phyloP scores from a whole-genome alignment of 2,888 invertebrate genomes.

The Strigamia crassipes region DNA sequence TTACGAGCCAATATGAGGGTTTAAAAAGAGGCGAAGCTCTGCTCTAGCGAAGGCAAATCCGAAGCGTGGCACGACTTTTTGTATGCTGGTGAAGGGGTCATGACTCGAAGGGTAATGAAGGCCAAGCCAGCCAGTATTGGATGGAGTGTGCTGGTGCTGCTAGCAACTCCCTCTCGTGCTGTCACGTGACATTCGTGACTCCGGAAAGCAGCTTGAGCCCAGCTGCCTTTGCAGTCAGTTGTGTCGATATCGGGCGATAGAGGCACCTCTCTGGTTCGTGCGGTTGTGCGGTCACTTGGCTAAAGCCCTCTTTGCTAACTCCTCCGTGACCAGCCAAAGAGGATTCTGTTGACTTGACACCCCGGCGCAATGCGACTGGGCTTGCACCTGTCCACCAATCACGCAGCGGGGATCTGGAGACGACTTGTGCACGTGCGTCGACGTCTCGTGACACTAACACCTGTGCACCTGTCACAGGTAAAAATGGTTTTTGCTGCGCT shows the following conservation, averaged over 20 bases:
- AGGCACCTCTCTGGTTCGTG: constrained; percentile 32
- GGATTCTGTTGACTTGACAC: constrained; percentile 42
- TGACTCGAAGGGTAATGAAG: constrained; percentile 42
- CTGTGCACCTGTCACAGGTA: constrained; percentile 40
- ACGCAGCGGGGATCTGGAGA: constrained; percentile 33
- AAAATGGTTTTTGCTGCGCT: constrained; percentile 10
- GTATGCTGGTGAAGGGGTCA: constrained; percentile 36
- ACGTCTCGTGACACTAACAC: constrained; percentile 20
- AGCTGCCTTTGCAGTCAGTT: constrained; percentile 28
- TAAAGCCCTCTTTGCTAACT: constrained; percentile 40
- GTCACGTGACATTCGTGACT: constrained; percentile 42
- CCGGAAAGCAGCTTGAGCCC: constrained; percentile 39
- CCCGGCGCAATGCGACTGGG: constrained; percentile 36
- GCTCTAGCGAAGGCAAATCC: constrained; percentile 24
- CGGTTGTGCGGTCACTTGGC: constrained; percentile 40
- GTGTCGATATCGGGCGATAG: constrained; percentile 34
- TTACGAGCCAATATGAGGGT: constrained; percentile 23
- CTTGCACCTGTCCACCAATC: constrained; percentile 40
- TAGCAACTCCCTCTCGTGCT: constrained; percentile 30
- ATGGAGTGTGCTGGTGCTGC: constrained; percentile 23
- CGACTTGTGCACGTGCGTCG: constrained; percentile 17
- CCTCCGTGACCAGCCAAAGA: constrained; percentile 11
- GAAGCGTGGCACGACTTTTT: not conserved
- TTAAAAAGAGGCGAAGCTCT: not conserved
- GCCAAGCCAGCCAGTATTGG: constrained; percentile 37